Percentiles rank a stretch among this genome's conserved stretches.
Evolutionary conservation across 2,113 vertebrate species (phyloP).

Genomic region (Mola mola): DNA sequence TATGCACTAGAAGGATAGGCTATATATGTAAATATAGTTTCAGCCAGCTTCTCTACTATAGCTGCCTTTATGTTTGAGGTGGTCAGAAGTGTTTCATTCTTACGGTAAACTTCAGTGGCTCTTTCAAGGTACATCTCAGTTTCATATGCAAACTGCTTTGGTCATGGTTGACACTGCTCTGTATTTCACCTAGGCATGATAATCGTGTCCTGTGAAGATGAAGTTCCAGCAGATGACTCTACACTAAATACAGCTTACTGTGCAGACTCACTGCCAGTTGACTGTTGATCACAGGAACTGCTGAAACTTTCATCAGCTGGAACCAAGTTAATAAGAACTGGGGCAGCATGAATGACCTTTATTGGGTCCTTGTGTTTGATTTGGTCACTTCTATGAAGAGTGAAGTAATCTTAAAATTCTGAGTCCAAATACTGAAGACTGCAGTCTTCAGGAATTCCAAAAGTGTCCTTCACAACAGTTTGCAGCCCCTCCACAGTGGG

Average conservation of each 20-base stretch:
- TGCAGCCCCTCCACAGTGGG: slow-evolving; percentile 44
- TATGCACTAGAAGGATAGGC: slow-evolving; percentile 15
- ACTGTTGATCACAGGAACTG: no score
- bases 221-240: slow-evolving; percentile 17
- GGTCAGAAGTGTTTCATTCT: slow-evolving; percentile 12
- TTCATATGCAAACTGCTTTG: slow-evolving; percentile 49
- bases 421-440: slow-evolving; percentile 43
- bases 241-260: background rate
- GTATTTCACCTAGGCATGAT: slow-evolving; percentile 22
- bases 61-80: slow-evolving; percentile 11
- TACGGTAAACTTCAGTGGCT: slow-evolving; percentile 3
- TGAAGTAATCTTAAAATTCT: slow-evolving; percentile 49
- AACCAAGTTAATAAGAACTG: no score
- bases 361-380: slow-evolving; percentile 56
- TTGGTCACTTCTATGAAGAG: slow-evolving; percentile 20
- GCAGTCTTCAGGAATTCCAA: slow-evolving; percentile 38
- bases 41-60: slow-evolving; percentile 15
- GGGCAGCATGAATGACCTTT: slow-evolving; percentile 30
- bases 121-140: slow-evolving; percentile 47
- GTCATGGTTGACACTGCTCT: slow-evolving; percentile 41
- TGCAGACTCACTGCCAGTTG: background rate
- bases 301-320: no score
- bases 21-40: slow-evolving; percentile 7
- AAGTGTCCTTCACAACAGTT: slow-evolving; percentile 31
- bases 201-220: slow-evolving; percentile 19